Percentiles rank a stretch among this genome's conserved stretches.
These are phyloP conservation scores for Cataglyphis hispanica DNA, from an alignment of 1,140 invertebrate species.

Conservation along the genomic window DNA sequence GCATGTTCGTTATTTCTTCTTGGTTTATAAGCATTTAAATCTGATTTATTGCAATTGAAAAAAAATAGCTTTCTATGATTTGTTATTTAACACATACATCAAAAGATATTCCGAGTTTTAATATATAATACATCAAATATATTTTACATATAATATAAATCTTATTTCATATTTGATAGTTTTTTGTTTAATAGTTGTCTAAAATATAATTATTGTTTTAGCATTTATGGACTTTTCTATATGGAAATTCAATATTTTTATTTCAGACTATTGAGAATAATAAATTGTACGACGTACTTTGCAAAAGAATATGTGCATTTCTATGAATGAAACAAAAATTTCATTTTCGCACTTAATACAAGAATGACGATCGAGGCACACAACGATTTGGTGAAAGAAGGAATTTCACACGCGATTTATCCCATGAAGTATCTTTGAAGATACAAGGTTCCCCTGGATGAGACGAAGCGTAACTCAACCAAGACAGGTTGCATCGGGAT, in stretches of 20 bases:
- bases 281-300: neutral
- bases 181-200: neutral
- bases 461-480: slow-evolving; percentile 73
- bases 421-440: slow-evolving; percentile 61
- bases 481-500: slow-evolving; percentile 84
- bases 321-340: slow-evolving; percentile 5
- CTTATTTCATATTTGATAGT: neutral
- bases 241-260: neutral
- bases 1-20: neutral
- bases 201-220: neutral
- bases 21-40: neutral
- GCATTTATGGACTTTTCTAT: neutral
- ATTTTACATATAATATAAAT: neutral
- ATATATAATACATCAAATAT: neutral
- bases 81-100: neutral
- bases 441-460: slow-evolving; percentile 70
- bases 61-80: neutral
- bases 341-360: slow-evolving; percentile 7
- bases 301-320: neutral
- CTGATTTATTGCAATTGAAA: neutral
- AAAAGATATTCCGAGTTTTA: neutral
- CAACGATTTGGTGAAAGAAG: slow-evolving; percentile 72
- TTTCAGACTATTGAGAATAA: neutral
- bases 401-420: slow-evolving; percentile 72
- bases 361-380: neutral